Evolutionary conservation across 2,888 invertebrate genomes (phyloP).

Genomic region (Hypsopygia costalis): DNA sequence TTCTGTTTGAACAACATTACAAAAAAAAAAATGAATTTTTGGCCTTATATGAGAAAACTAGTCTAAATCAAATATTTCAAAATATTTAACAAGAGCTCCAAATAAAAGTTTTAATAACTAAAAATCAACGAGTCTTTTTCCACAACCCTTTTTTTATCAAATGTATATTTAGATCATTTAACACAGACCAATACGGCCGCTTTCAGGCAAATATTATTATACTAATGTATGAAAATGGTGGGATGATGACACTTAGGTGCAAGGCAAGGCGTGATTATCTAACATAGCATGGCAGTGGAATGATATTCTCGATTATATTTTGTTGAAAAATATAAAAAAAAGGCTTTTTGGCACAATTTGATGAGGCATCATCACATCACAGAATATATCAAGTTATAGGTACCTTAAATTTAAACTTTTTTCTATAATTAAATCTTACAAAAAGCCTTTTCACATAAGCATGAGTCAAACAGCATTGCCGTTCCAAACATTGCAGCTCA

Average conservation of each 20-base stretch:
- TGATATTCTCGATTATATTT: constrained; percentile 13
- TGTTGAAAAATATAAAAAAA: constrained; percentile 3
- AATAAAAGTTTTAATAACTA: too few relatives aligned
- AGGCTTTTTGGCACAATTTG: constrained; percentile 11
- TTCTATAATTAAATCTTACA: too few relatives aligned
- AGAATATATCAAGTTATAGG: too few relatives aligned
- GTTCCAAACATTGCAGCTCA: constrained; percentile 16
- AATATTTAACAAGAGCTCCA: background rate
- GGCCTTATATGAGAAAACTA: background rate
- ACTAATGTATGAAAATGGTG: constrained; percentile 24
- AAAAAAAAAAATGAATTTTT: too few relatives aligned
- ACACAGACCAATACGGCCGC: constrained; percentile 20
- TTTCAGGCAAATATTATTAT: constrained; percentile 16
- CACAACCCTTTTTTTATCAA: constrained; percentile 68
- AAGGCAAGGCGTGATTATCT: constrained; percentile 41
- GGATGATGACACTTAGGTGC: constrained; percentile 31
- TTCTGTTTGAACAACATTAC: background rate
- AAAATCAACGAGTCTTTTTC: constrained; percentile 56
- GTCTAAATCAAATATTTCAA: background rate
- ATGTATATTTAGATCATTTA: constrained; percentile 13
- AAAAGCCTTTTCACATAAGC: constrained; percentile 12
- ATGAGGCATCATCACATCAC: too few relatives aligned
- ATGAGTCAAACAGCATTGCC: constrained; percentile 14
- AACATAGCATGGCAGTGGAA: constrained; percentile 36
- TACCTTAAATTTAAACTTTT: too few relatives aligned